A percentile compares a stretch with the other conserved stretches of the same genome.
Evolutionary conservation across 2,113 vertebrate genomes (phyloP).

Genomic region (Protomyctophum bolini): DNA sequence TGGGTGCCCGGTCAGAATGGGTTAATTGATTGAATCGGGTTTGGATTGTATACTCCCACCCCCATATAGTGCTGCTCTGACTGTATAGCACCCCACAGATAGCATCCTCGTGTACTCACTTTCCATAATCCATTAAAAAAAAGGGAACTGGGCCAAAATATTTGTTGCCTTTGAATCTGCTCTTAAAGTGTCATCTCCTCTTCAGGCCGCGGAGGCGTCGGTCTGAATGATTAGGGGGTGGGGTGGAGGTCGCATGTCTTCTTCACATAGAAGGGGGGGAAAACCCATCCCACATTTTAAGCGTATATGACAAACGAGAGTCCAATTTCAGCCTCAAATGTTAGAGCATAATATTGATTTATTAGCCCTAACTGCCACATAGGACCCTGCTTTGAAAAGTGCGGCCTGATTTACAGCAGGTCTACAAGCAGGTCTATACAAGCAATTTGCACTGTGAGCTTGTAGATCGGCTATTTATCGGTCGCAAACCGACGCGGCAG

Average conservation of each 20-base stretch:
- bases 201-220: slow-evolving; percentile 61
- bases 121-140: slow-evolving; percentile 15
- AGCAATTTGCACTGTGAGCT: no score
- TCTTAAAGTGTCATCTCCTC: slow-evolving; percentile 62
- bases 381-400: neutral
- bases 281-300: slow-evolving; percentile 26
- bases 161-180: slow-evolving; percentile 46
- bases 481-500: no score
- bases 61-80: slow-evolving; percentile 11
- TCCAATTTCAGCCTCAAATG: slow-evolving; percentile 51
- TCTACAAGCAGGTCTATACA: no score
- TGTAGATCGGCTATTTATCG: no score
- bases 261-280: neutral
- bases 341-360: slow-evolving; percentile 57
- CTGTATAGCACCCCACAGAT: slow-evolving; percentile 28
- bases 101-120: slow-evolving; percentile 30
- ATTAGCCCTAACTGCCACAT: slow-evolving; percentile 43
- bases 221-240: slow-evolving; percentile 60
- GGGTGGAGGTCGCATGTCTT: slow-evolving; percentile 41
- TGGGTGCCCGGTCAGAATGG: no score
- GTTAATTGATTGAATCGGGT: slow-evolving; percentile 55
- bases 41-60: slow-evolving; percentile 46
- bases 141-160: neutral
- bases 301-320: slow-evolving; percentile 53
- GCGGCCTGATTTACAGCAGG: no score